Evolutionary conservation across 2,113 vertebrate genomes (phyloP).

Genomic region (Pipra filicauda): DNA sequence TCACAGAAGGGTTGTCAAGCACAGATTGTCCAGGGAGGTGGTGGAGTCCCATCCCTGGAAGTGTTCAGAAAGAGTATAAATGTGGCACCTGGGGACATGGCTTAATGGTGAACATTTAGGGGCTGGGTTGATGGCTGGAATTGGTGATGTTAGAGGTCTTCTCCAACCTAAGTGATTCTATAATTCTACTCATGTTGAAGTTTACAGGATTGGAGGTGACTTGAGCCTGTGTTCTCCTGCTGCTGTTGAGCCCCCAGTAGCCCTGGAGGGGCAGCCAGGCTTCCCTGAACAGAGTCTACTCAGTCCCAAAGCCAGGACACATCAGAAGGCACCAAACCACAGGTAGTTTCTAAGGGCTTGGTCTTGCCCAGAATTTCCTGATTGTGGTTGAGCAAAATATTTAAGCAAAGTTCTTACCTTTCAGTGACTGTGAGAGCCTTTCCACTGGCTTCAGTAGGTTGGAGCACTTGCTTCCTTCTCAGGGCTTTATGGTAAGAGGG

Average conservation of each 20-base stretch:
- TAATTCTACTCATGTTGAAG: background rate
- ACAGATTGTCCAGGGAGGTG: background rate
- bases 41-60: background rate
- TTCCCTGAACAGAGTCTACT: background rate
- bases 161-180: fast-evolving
- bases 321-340: background rate
- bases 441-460: background rate
- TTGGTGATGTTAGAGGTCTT: background rate
- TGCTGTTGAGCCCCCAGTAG: background rate
- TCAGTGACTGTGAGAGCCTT: background rate
- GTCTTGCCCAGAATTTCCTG: background rate
- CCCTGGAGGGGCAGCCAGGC: too few species aligned
- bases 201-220: background rate
- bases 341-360: background rate
- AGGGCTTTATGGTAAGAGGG: background rate
- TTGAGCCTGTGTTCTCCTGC: background rate
- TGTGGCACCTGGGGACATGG: background rate
- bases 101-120: background rate
- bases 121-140: background rate
- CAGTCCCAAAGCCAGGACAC: background rate
- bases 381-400: background rate
- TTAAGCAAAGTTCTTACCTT: background rate
- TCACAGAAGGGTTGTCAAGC: background rate
- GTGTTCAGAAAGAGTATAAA: background rate
- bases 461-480: background rate